Conservation (phyloP, 2,113 vertebrate species). For the Shinisaurus crocodilurus region DNA sequence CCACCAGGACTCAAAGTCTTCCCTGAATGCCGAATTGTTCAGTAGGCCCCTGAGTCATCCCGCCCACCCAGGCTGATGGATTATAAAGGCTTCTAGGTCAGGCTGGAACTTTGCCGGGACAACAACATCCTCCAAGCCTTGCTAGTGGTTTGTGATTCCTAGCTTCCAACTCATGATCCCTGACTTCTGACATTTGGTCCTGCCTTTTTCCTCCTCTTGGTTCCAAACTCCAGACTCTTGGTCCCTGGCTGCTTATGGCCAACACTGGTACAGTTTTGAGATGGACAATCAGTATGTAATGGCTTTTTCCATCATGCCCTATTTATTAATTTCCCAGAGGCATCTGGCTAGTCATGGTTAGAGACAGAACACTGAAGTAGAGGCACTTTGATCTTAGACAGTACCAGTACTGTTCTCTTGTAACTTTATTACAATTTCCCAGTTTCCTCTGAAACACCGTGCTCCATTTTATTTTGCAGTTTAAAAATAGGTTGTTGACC, state of each 20-base stretch:
- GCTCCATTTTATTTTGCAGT: slow-evolving; percentile 1
- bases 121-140: no score
- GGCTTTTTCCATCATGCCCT: background rate
- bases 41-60: no score
- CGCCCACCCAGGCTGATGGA: no score
- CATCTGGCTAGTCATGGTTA: background rate
- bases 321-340: background rate
- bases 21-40: no score
- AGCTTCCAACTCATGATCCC: background rate
- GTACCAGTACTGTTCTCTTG: background rate
- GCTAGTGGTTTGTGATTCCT: no score
- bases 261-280: no score
- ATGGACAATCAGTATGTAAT: background rate
- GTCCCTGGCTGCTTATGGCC: no score
- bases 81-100: no score
- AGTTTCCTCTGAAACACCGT: background rate
- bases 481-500: slow-evolving; percentile 7
- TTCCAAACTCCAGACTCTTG: background rate
- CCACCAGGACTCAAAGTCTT: no score
- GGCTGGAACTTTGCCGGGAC: no score
- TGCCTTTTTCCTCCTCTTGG: no score
- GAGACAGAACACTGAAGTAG: background rate
- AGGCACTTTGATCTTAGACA: background rate
- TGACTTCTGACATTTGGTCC: no score
- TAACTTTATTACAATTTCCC: background rate